phyloP scores from a whole-genome alignment of 2,113 vertebrate genomes.

The Brachypodius melanocephalos region DNA sequence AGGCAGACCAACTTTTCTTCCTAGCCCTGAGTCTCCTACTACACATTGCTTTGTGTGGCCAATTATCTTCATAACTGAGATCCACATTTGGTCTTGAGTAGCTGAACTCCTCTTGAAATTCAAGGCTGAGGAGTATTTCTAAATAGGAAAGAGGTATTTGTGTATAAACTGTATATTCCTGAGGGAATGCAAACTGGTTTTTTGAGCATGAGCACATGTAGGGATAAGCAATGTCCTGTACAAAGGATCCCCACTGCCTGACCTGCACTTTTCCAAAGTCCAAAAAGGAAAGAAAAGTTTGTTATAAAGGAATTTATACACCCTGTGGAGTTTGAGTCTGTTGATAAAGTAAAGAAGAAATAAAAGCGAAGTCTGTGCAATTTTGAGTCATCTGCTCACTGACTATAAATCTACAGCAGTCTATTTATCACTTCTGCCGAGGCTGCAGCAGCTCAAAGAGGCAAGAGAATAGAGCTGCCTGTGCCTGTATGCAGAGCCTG shows the following conservation, averaged over 20 bases:
- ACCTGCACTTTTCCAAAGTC: neutral
- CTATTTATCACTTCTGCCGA: neutral
- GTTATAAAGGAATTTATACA: neutral
- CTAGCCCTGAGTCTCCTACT: neutral
- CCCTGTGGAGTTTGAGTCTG: neutral
- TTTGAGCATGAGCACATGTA: neutral
- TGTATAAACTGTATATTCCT: neutral
- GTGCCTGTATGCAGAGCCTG: neutral
- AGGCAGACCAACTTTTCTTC: neutral
- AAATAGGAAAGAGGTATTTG: neutral
- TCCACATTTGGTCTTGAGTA: neutral
- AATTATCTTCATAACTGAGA: neutral
- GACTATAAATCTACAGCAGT: slow-evolving; percentile 11
- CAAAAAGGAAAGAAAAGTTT: neutral
- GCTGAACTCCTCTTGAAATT: neutral
- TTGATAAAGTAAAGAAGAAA: slow-evolving; percentile 36
- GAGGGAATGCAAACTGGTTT: neutral
- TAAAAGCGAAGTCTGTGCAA: neutral
- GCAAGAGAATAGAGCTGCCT: neutral
- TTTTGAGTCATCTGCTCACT: slow-evolving; percentile 32
- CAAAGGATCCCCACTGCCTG: neutral
- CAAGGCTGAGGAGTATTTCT: neutral
- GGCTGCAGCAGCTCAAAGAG: neutral
- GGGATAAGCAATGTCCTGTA: neutral
- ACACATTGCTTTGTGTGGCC: neutral